These are phyloP conservation scores for Meloidogyne hapla DNA, from an alignment of 1,140 invertebrate genomes.

Conservation along the genomic window DNA sequence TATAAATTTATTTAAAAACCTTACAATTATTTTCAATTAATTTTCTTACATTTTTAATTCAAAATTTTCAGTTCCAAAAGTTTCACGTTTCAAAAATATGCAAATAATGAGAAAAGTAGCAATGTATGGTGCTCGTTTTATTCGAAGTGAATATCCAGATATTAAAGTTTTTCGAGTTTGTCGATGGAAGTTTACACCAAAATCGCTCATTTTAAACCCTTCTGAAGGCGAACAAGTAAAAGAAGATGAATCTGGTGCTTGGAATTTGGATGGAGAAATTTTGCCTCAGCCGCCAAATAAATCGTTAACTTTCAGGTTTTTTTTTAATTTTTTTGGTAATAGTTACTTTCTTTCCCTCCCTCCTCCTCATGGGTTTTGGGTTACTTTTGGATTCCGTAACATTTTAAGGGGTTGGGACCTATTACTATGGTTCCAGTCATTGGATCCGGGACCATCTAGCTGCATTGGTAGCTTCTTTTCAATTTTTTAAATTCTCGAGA, in stretches of 20 bases:
- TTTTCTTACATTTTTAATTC: neutral
- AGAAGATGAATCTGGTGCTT: conserved; percentile 53
- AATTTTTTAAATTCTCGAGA: too few species aligned
- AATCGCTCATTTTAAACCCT: conserved; percentile 27
- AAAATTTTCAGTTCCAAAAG: conserved; percentile 40
- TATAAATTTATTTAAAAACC: too few species aligned
- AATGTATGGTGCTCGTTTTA: conserved; percentile 55
- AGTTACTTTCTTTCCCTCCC: too few species aligned
- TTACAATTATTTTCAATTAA: too few species aligned
- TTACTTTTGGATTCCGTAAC: too few species aligned
- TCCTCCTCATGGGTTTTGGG: too few species aligned
- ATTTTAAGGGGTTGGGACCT: too few species aligned
- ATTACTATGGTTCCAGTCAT: too few species aligned
- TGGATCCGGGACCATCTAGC: too few species aligned
- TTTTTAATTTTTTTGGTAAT: neutral
- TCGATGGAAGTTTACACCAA: conserved; percentile 60
- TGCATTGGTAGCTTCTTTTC: too few species aligned
- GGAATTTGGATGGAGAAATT: conserved; percentile 61
- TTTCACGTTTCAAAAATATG: conserved; percentile 58
- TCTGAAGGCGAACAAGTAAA: conserved; percentile 14
- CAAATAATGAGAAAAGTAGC: conserved; percentile 58
- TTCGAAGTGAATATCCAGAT: conserved; percentile 19
- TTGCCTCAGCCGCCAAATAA: conserved; percentile 54
- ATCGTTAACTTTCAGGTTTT: conserved; percentile 43
- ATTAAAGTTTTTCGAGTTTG: conserved; percentile 56